Evolutionary conservation across 2,797 vertebrate genomes (phyloP).

Genomic region (Atherinosoma microstoma): DNA sequence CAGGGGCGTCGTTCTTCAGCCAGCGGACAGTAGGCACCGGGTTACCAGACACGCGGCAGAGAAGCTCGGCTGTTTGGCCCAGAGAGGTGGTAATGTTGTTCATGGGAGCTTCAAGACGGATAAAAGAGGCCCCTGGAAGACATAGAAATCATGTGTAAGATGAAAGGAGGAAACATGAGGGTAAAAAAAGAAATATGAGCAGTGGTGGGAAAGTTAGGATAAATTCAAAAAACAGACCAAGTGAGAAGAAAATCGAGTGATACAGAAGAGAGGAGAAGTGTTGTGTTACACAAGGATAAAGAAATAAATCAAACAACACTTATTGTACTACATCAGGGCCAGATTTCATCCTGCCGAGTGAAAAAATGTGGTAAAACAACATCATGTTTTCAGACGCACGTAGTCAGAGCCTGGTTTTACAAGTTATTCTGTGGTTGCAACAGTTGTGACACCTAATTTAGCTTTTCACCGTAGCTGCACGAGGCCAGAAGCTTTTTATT

Average conservation of each 20-base stretch:
- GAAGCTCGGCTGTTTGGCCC: constrained; percentile 92
- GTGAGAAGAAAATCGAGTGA: constrained; percentile 1
- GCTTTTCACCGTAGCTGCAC: constrained; percentile 51
- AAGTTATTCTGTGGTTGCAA: constrained; percentile 67
- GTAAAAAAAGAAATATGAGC: not conserved
- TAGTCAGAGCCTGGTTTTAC: constrained; percentile 52
- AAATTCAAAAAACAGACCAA: not conserved
- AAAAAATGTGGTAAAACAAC: constrained; percentile 40
- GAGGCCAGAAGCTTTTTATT: constrained; percentile 44
- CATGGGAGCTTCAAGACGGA: constrained; percentile 93
- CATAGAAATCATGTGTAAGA: not conserved
- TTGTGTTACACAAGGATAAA: constrained; percentile 25
- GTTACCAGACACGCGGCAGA: constrained; percentile 92
- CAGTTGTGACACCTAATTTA: constrained; percentile 69
- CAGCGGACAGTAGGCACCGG: constrained; percentile 90
- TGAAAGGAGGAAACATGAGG: not conserved
- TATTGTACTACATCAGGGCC: constrained; percentile 24
- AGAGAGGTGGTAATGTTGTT: constrained; percentile 98
- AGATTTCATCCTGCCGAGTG: constrained; percentile 26
- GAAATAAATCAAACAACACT: constrained; percentile 56
- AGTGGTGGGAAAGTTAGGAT: not conserved
- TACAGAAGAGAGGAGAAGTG: constrained; percentile 17
- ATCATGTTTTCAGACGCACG: constrained; percentile 23
- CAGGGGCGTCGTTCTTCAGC: constrained; percentile 97
- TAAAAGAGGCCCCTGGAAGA: constrained; percentile 82